phyloP scores from a whole-genome alignment of 2,797 vertebrate genomes.

The Dicrostonyx torquatus region DNA sequence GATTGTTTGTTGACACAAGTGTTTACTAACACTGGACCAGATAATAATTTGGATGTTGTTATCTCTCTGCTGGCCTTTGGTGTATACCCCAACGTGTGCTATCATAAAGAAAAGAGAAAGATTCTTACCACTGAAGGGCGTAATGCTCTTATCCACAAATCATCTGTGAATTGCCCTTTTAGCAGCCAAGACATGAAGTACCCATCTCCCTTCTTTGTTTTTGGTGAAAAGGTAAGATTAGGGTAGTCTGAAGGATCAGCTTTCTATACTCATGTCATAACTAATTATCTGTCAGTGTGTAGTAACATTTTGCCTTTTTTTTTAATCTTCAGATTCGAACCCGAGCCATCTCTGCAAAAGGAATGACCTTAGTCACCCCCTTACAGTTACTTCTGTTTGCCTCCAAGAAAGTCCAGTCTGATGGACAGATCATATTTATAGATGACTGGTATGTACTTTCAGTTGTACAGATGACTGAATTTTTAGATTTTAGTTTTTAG shows the following conservation, averaged over 20 bases:
- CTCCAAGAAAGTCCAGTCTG: conserved; percentile 94
- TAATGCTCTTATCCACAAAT: conserved; percentile 97
- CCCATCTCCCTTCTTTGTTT: conserved; percentile 96
- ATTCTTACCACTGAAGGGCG: conserved; percentile 97
- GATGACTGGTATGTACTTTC: conserved; percentile 90
- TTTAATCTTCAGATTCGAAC: conserved; percentile 87
- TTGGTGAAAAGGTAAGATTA: conserved; percentile 94
- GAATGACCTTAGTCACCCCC: conserved; percentile 96
- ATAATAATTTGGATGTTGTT: conserved; percentile 96
- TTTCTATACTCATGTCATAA: neutral
- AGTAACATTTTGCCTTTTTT: neutral
- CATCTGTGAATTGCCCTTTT: conserved; percentile 98
- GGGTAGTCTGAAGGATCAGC: neutral
- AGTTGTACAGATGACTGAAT: neutral
- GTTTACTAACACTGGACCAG: conserved; percentile 93
- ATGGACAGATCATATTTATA: conserved; percentile 90
- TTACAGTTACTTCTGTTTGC: conserved; percentile 96
- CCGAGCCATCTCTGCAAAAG: conserved; percentile 94
- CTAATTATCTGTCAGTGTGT: neutral
- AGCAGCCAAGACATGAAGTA: conserved; percentile 95
- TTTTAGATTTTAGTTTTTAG: neutral
- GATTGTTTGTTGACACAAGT: conserved; percentile 94
- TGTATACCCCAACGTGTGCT: conserved; percentile 96
- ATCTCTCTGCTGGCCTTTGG: conserved; percentile 95
- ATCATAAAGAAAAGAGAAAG: conserved; percentile 98